Evolutionary conservation across 2,888 invertebrate genomes (phyloP).

Genomic region (Caenorhabditis doughertyi): DNA sequence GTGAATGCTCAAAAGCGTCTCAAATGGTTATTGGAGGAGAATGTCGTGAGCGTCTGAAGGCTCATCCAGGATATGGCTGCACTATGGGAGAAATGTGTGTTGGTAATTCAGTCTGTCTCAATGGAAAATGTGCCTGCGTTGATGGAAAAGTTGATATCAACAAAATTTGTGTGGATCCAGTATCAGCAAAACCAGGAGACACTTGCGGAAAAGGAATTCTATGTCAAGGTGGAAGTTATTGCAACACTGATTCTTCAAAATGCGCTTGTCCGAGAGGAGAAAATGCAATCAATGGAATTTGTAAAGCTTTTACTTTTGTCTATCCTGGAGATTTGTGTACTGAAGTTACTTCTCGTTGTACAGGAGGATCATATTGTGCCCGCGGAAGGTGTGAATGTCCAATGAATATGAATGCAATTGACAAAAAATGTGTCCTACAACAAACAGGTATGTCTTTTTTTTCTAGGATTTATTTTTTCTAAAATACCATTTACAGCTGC

Average conservation of each 20-base stretch:
- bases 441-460: constrained; percentile 43
- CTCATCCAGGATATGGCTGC: constrained; percentile 80
- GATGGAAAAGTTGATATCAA: constrained; percentile 70
- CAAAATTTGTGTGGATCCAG: constrained; percentile 69
- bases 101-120: constrained; percentile 71
- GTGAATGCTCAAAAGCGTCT: constrained; percentile 73
- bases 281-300: constrained; percentile 59
- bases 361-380: constrained; percentile 70
- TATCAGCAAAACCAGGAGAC: constrained; percentile 67
- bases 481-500: constrained; percentile 63
- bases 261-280: constrained; percentile 71
- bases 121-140: constrained; percentile 74
- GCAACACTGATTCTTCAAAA: constrained; percentile 68
- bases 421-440: constrained; percentile 68
- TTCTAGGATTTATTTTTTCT: not conserved
- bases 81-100: constrained; percentile 75
- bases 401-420: constrained; percentile 62
- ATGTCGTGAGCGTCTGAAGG: constrained; percentile 75
- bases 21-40: constrained; percentile 73
- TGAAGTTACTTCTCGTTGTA: constrained; percentile 63
- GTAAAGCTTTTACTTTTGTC: constrained; percentile 52
- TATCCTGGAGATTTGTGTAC: constrained; percentile 69
- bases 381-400: constrained; percentile 70
- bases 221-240: constrained; percentile 78
- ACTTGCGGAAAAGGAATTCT: constrained; percentile 76